Conservation (phyloP, 1,140 invertebrate species). For the Ylistrum balloti region DNA sequence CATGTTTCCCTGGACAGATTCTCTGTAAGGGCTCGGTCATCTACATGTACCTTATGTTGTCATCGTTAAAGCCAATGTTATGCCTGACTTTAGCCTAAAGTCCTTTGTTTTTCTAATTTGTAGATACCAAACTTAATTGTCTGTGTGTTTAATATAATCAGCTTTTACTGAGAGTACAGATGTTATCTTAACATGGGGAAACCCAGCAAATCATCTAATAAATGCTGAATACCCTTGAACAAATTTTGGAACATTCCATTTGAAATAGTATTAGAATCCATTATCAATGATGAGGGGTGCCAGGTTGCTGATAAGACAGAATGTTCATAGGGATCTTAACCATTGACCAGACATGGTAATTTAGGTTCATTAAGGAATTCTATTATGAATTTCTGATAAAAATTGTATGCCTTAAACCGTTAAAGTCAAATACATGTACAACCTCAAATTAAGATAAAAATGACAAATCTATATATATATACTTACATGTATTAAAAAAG, state of each 20-base stretch:
- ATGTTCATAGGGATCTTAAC: neutral
- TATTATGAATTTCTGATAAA: slow-evolving; percentile 9
- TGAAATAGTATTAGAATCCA: neutral
- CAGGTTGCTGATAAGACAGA: neutral
- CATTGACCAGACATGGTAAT: neutral
- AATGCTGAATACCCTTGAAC: neutral
- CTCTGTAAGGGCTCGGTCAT: too few species aligned
- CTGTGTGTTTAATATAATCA: neutral
- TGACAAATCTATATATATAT: too few species aligned
- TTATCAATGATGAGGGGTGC: neutral
- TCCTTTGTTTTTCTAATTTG: too few species aligned
- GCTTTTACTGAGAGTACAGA: neutral
- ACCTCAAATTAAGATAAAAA: too few species aligned
- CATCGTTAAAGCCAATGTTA: too few species aligned
- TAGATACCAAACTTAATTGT: neutral
- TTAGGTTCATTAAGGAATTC: slow-evolving; percentile 9
- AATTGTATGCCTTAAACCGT: neutral
- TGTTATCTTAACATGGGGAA: neutral
- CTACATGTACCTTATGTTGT: too few species aligned
- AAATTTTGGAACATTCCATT: neutral
- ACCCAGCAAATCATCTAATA: neutral
- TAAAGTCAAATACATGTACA: too few species aligned
- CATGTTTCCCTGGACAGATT: too few species aligned
- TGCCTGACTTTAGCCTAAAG: too few species aligned
- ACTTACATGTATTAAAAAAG: too few species aligned